A percentile compares a stretch with the other conserved stretches of the same genome.
Evolutionary conservation across 2,797 vertebrate genomes (phyloP).

Genomic region (Craterocephalus amniculus): DNA sequence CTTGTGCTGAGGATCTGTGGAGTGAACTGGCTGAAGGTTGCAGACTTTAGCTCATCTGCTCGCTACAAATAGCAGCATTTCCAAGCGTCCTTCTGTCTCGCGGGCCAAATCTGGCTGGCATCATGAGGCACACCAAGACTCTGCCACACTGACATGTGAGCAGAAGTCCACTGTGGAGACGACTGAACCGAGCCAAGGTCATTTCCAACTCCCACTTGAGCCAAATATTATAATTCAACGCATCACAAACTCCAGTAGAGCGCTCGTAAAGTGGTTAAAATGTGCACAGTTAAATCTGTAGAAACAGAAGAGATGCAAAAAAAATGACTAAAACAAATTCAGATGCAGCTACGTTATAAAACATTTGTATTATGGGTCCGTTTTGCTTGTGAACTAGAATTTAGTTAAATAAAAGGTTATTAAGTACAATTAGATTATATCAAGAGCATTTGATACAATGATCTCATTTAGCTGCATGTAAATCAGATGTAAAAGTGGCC

Average conservation of each 20-base stretch:
- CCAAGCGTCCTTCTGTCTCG: slow-evolving; percentile 32
- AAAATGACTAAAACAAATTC: background rate
- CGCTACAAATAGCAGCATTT: slow-evolving; percentile 43
- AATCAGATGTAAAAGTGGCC: too few species aligned
- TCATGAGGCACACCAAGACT: slow-evolving; percentile 21
- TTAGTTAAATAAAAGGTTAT: too few species aligned
- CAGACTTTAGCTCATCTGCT: slow-evolving; percentile 29
- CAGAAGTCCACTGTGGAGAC: background rate
- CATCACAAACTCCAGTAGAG: slow-evolving; percentile 3
- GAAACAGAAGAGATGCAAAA: background rate
- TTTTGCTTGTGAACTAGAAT: too few species aligned
- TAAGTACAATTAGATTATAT: too few species aligned
- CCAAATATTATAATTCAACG: slow-evolving; percentile 10
- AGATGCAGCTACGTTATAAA: too few species aligned
- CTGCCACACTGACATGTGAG: slow-evolving; percentile 20
- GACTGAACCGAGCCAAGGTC: slow-evolving; percentile 34
- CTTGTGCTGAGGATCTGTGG: slow-evolving; percentile 26
- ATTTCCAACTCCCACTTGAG: slow-evolving; percentile 27
- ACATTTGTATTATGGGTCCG: too few species aligned
- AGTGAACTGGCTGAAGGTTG: slow-evolving; percentile 40
- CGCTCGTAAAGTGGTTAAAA: background rate
- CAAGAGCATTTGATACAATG: too few species aligned
- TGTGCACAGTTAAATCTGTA: background rate
- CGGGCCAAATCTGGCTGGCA: slow-evolving; percentile 29
- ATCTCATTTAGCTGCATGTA: too few species aligned